These are phyloP conservation scores for Halictus ligatus DNA, from an alignment of 2,888 invertebrate species.

Conservation along the genomic window DNA sequence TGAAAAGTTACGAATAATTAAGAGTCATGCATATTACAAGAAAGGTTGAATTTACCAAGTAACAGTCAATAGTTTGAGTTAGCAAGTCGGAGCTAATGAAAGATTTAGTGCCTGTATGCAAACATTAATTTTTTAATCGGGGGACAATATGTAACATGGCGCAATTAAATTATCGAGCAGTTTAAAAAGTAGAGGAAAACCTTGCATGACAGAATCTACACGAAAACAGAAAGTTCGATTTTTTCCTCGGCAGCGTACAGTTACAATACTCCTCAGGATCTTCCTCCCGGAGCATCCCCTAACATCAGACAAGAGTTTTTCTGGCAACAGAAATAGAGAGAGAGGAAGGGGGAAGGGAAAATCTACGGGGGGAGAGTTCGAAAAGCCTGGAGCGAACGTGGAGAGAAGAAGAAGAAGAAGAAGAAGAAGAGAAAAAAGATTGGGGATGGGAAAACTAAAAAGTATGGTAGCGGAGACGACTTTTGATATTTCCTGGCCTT, in stretches of 20 bases:
- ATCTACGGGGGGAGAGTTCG: conserved; percentile 5
- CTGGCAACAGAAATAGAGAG: not conserved
- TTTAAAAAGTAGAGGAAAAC: not conserved
- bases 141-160: no score
- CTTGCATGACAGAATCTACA: not conserved
- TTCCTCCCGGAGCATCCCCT: not conserved
- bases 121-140: no score
- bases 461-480: conserved; percentile 60
- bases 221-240: not conserved
- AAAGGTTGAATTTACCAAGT: no score
- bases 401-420: not conserved
- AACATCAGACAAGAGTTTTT: not conserved
- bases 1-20: no score
- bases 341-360: not conserved
- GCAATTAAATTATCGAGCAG: no score
- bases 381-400: not conserved
- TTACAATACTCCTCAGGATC: not conserved
- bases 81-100: no score
- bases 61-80: no score
- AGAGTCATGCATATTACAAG: no score
- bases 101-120: no score
- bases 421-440: not conserved
- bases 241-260: not conserved
- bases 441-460: conserved; percentile 41
- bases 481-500: conserved; percentile 78